Evolutionary conservation across 2,888 invertebrate species (phyloP).

Genomic region (Augochlorella aurata): DNA sequence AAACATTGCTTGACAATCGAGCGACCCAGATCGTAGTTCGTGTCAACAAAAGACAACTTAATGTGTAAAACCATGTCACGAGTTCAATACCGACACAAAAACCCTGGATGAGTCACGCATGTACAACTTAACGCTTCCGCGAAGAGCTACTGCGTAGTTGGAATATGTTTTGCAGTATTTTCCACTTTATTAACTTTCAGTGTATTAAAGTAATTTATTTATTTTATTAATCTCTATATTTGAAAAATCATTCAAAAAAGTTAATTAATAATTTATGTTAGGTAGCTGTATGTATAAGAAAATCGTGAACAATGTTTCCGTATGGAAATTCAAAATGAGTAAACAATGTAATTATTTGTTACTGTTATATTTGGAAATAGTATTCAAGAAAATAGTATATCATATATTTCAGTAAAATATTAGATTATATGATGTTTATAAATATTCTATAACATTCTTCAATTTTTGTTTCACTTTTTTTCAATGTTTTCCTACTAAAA

Average conservation of each 20-base stretch:
- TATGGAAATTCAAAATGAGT: background rate
- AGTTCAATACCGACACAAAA: constrained; percentile 34
- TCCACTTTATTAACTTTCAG: background rate
- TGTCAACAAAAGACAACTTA: constrained; percentile 26
- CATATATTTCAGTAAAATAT: background rate
- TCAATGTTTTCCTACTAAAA: background rate
- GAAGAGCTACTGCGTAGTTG: background rate
- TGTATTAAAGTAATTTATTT: background rate
- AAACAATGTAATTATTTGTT: background rate
- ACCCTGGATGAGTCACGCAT: constrained; percentile 43
- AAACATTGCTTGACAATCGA: constrained; percentile 21
- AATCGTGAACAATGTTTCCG: background rate
- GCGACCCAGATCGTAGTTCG: constrained; percentile 36
- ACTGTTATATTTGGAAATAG: background rate
- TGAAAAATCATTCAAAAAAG: background rate
- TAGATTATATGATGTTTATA: background rate
- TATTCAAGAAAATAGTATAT: background rate
- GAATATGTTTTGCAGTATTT: background rate
- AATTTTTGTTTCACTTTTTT: background rate
- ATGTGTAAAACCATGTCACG: constrained; percentile 15
- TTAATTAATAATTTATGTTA: background rate
- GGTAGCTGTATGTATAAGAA: background rate
- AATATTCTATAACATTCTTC: background rate
- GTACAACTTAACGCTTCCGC: constrained; percentile 76
- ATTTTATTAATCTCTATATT: background rate